A percentile compares a stretch with the other conserved stretches of the same genome.
phyloP scores from a whole-genome alignment of 30 jellyfish, hydroid and myxozoan species.

The Aurelia aurita complex sp. Pacific region DNA sequence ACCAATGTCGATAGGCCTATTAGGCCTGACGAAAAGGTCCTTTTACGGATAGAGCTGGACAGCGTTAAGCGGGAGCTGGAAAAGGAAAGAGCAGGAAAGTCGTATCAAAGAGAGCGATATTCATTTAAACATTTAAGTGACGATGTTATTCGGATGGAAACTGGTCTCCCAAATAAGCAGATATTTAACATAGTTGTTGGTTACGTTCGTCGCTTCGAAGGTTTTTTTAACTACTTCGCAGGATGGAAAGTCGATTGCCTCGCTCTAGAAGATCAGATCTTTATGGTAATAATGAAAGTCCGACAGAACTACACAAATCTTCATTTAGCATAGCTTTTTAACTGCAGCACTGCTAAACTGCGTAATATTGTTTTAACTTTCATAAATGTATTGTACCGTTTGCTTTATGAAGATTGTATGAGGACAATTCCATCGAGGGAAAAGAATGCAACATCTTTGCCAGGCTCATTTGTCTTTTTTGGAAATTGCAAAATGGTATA shows the following conservation, averaged over 20 bases:
- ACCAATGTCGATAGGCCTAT: neutral
- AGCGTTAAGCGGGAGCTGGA: constrained; percentile 6
- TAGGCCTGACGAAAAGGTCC: constrained; percentile 5
- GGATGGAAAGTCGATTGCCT: constrained; percentile 1
- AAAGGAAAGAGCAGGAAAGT: neutral
- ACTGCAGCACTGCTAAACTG: too few relatives aligned
- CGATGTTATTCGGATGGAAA: neutral
- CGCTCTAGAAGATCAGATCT: neutral
- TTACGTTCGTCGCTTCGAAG: neutral
- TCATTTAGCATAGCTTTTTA: neutral
- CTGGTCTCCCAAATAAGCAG: too few relatives aligned
- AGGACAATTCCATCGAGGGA: too few relatives aligned
- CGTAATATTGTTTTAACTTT: neutral
- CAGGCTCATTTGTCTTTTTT: too few relatives aligned
- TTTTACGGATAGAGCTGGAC: neutral
- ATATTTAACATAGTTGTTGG: too few relatives aligned
- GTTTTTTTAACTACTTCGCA: neutral
- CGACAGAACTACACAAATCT: neutral
- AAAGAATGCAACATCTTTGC: too few relatives aligned
- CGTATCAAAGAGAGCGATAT: neutral
- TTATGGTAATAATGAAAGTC: neutral
- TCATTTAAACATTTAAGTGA: neutral
- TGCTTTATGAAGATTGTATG: neutral
- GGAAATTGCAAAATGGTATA: too few relatives aligned
- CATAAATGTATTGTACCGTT: neutral